Evolutionary conservation across 2,113 vertebrate species (phyloP).

Genomic region (Chionodraco myersi): DNA sequence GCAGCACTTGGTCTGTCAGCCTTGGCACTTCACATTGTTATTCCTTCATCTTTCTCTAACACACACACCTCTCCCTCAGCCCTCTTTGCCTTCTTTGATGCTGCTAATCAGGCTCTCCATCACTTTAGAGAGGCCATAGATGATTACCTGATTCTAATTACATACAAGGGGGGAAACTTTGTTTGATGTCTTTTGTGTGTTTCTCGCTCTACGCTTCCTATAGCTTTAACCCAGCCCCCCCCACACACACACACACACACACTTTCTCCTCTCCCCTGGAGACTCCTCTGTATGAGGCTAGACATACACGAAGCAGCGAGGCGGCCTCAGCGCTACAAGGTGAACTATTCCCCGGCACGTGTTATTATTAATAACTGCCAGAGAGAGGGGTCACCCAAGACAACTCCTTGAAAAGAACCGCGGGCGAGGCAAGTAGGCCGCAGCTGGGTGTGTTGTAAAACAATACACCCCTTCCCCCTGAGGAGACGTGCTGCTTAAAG

Average conservation of each 20-base stretch:
- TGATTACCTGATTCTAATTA: constrained; percentile 66
- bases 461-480: constrained; percentile 66
- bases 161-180: constrained; percentile 39
- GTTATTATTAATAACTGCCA: constrained; percentile 86
- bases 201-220: constrained; percentile 5
- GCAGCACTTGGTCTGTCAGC: constrained; percentile 53
- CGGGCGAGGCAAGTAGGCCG: constrained; percentile 78
- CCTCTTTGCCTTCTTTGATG: constrained; percentile 60
- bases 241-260: not conserved
- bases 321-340: constrained; percentile 75
- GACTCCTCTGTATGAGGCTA: constrained; percentile 48
- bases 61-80: constrained; percentile 35
- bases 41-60: constrained; percentile 60
- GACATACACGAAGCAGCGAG: constrained; percentile 47
- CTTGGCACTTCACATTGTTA: constrained; percentile 59
- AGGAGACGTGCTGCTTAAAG: constrained; percentile 74
- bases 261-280: constrained; percentile 16
- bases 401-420: constrained; percentile 81
- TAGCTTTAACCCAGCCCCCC: not conserved
- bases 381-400: constrained; percentile 80
- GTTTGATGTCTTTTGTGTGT: constrained; percentile 61
- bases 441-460: constrained; percentile 80
- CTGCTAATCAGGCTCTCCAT: constrained; percentile 62
- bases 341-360: constrained; percentile 79
- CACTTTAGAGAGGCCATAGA: constrained; percentile 31